Evolutionary conservation across 2,888 invertebrate genomes (phyloP).

Genomic region (Xylophagus ater): DNA sequence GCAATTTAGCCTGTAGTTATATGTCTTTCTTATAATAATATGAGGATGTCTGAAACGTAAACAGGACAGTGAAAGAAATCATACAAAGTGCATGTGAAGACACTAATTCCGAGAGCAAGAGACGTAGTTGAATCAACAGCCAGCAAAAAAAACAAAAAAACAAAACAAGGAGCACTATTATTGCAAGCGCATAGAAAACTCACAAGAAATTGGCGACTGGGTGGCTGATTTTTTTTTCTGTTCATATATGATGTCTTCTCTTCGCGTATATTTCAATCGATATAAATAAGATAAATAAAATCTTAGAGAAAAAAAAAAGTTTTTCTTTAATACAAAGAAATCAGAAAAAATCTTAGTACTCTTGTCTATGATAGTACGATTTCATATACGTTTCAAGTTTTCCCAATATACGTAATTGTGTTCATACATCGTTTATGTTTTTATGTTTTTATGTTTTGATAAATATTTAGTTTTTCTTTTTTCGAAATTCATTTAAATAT

Average conservation of each 20-base stretch:
- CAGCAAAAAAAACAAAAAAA: background rate
- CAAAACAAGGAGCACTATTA: conserved; percentile 15
- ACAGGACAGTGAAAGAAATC: too few species aligned
- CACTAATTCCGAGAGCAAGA: background rate
- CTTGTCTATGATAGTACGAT: too few species aligned
- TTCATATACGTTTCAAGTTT: too few species aligned
- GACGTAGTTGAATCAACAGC: background rate
- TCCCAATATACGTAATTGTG: too few species aligned
- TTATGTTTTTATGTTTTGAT: too few species aligned
- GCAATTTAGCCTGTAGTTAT: too few species aligned
- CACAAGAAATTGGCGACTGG: conserved; percentile 21
- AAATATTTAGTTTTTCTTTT: too few species aligned
- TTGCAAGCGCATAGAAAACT: conserved; percentile 14
- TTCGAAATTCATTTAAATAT: too few species aligned
- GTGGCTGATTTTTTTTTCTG: conserved; percentile 21
- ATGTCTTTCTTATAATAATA: too few species aligned
- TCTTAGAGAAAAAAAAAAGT: conserved; percentile 1
- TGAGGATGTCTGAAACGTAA: too few species aligned
- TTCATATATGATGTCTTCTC: conserved; percentile 8
- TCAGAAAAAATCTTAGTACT: too few species aligned
- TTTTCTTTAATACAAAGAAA: conserved; percentile 1
- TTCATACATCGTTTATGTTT: too few species aligned
- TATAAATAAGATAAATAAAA: conserved; percentile 10
- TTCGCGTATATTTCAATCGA: conserved; percentile 14
- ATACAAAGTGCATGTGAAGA: background rate